A percentile compares a stretch with the other conserved stretches of the same genome.
Evolutionary conservation across 2,888 invertebrate genomes (phyloP).

Genomic region (Eledona agricola): DNA sequence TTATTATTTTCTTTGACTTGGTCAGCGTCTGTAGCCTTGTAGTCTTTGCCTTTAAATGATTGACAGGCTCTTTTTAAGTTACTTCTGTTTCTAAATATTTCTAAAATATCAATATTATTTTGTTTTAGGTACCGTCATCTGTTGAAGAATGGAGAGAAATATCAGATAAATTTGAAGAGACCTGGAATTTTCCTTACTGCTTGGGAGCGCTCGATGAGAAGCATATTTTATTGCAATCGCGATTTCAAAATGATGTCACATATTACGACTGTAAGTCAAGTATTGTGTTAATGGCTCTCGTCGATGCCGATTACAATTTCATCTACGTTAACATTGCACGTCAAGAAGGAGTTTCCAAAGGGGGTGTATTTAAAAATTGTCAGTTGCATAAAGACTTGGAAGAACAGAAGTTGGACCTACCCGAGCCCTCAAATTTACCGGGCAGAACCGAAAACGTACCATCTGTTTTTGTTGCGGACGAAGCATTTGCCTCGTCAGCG

Average conservation of each 20-base stretch:
- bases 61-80: too few species aligned
- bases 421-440: background rate
- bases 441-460: slow-evolving; percentile 1
- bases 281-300: slow-evolving; percentile 1
- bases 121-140: slow-evolving; percentile 1
- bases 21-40: too few species aligned
- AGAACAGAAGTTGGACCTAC: background rate
- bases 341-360: slow-evolving; percentile 1
- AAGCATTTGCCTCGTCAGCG: slow-evolving; percentile 1
- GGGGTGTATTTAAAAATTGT: slow-evolving; percentile 1
- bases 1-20: too few species aligned
- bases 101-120: background rate
- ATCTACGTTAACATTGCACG: slow-evolving; percentile 1
- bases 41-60: too few species aligned
- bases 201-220: background rate
- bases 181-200: slow-evolving; percentile 2
- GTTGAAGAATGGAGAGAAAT: background rate
- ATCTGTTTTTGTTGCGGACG: background rate
- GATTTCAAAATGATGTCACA: background rate
- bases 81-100: too few species aligned
- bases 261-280: background rate
- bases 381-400: background rate
- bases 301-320: slow-evolving; percentile 1
- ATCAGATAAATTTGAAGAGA: slow-evolving; percentile 2
- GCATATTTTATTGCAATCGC: slow-evolving; percentile 1